These are phyloP conservation scores for Otocyon megalotis DNA, from an alignment of 2,113 vertebrate species.

Conservation along the genomic window DNA sequence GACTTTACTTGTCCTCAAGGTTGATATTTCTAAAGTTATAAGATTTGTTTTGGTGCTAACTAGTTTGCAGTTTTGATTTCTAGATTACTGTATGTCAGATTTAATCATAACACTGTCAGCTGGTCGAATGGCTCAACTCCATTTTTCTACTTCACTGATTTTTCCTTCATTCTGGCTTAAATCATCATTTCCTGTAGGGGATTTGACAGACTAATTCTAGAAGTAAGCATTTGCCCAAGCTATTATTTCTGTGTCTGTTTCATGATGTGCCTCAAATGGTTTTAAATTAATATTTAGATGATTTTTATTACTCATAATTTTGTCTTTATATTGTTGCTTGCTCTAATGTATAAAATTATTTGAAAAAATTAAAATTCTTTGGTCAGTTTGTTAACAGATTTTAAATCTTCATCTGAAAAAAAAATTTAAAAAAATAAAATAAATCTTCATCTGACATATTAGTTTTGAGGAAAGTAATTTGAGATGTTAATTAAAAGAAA, in stretches of 20 bases:
- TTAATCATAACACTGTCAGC: slow-evolving; percentile 73
- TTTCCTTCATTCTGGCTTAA: slow-evolving; percentile 59
- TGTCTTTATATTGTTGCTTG: slow-evolving; percentile 8
- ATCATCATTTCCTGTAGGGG: slow-evolving; percentile 30
- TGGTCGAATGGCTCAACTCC: not conserved
- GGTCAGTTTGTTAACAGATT: not conserved
- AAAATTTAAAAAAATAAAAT: no score
- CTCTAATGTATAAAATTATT: slow-evolving; percentile 39
- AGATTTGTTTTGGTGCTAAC: slow-evolving; percentile 69
- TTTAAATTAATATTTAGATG: slow-evolving; percentile 49
- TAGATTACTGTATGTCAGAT: slow-evolving; percentile 74
- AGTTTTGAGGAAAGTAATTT: not conserved
- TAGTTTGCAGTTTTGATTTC: slow-evolving; percentile 77
- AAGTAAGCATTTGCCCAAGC: slow-evolving; percentile 51
- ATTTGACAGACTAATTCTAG: slow-evolving; percentile 73
- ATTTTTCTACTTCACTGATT: slow-evolving; percentile 71
- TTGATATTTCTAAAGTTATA: slow-evolving; percentile 65
- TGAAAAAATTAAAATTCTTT: not conserved
- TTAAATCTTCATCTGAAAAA: slow-evolving; percentile 43
- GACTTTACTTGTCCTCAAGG: slow-evolving; percentile 72
- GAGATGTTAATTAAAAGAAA: not conserved
- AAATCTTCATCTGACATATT: slow-evolving; percentile 20
- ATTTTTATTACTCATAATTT: not conserved
- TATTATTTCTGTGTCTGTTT: slow-evolving; percentile 60
- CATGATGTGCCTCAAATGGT: not conserved